phyloP scores from a whole-genome alignment of 2,113 vertebrate genomes.

The Misgurnus mizolepis region DNA sequence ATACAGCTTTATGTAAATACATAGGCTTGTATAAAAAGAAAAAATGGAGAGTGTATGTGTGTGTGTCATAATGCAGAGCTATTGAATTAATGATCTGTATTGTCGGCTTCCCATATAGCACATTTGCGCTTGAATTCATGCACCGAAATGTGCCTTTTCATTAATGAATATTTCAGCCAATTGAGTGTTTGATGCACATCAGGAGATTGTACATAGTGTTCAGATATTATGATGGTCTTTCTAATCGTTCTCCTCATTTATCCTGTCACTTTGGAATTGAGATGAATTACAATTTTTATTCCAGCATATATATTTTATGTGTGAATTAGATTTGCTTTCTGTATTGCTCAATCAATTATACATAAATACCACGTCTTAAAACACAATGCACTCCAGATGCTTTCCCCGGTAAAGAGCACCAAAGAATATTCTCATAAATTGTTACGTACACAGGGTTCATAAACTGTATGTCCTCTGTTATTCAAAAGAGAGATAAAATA shows the following conservation, averaged over 20 bases:
- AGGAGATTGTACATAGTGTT: not conserved
- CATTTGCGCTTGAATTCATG: not conserved
- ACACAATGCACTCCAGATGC: not conserved
- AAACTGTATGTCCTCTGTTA: not conserved
- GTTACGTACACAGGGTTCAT: not conserved
- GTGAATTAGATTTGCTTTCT: too few species aligned
- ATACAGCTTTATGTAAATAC: too few species aligned
- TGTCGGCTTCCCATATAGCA: not conserved
- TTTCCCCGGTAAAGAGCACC: not conserved
- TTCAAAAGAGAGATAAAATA: not conserved
- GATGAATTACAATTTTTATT: slow-evolving; percentile 9
- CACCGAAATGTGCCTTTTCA: not conserved
- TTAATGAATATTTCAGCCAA: slow-evolving; percentile 24
- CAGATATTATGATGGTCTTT: not conserved
- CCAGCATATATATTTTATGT: not conserved
- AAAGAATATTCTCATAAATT: slow-evolving; percentile 7
- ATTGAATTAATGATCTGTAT: too few species aligned
- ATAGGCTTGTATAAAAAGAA: too few species aligned
- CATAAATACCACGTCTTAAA: not conserved
- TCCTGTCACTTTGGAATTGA: slow-evolving; percentile 9
- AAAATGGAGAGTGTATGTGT: too few species aligned
- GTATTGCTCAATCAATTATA: not conserved
- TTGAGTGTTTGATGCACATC: not conserved
- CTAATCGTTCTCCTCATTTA: slow-evolving; percentile 1
- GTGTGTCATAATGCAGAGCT: too few species aligned